A percentile compares a stretch with the other conserved stretches of the same genome.
phyloP scores from a whole-genome alignment of 2,113 vertebrate genomes.

The Seriola dumerili region DNA sequence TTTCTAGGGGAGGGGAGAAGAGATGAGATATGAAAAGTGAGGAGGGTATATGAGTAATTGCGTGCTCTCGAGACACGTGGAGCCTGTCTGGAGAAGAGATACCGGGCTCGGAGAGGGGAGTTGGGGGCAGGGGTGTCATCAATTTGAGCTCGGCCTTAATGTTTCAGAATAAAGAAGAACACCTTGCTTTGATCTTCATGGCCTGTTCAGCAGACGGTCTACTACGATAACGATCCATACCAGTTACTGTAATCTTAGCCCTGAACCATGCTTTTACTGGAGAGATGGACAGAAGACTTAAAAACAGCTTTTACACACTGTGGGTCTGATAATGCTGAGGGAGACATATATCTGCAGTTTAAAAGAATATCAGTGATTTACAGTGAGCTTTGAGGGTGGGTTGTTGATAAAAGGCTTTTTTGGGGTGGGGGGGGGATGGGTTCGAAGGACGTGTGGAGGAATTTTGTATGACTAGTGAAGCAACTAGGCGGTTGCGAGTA shows the following conservation, averaged over 20 bases:
- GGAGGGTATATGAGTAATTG: constrained; percentile 53
- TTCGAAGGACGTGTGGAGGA: constrained; percentile 35
- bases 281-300: constrained; percentile 27
- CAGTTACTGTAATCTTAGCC: constrained; percentile 86
- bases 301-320: constrained; percentile 3
- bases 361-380: constrained; percentile 35
- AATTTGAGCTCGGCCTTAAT: constrained; percentile 82
- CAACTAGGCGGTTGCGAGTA: constrained; percentile 45
- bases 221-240: constrained; percentile 85
- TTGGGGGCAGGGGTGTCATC: constrained; percentile 67
- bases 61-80: constrained; percentile 67
- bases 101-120: background rate
- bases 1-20: constrained; percentile 22
- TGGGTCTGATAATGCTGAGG: background rate
- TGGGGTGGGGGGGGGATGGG: no score
- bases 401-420: constrained; percentile 49
- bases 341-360: background rate
- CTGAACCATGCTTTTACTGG: constrained; percentile 48
- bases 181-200: constrained; percentile 83
- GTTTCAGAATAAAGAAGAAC: constrained; percentile 81
- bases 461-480: constrained; percentile 60
- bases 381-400: constrained; percentile 2
- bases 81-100: constrained; percentile 71
- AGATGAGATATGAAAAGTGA: constrained; percentile 56
- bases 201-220: constrained; percentile 83